Conservation (phyloP, 2,888 invertebrate species). For the Ochropleura leucogaster region DNA sequence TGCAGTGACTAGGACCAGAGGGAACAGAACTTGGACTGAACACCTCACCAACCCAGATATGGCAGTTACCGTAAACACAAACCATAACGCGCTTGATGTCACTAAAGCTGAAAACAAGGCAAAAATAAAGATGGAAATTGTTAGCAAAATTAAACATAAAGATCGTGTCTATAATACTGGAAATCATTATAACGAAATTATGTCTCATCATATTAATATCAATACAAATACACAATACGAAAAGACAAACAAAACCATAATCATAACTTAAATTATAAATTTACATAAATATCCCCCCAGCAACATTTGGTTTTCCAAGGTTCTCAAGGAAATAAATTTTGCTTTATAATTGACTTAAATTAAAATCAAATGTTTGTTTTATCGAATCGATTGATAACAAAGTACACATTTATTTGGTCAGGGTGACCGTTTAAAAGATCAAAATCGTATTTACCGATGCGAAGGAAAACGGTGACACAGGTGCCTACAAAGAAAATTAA, state of each 20-base stretch:
- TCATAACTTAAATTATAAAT: conserved; percentile 11
- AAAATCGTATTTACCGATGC: conserved; percentile 90
- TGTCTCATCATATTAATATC: neutral
- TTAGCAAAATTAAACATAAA: neutral
- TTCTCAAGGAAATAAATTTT: conserved; percentile 8
- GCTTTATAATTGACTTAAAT: conserved; percentile 1
- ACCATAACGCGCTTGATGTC: conserved; percentile 82
- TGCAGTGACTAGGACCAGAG: conserved; percentile 93
- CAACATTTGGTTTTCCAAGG: conserved; percentile 19
- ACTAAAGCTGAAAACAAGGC: conserved; percentile 79
- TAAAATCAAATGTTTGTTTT: conserved; percentile 4
- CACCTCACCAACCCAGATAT: conserved; percentile 93
- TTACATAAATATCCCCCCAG: conserved; percentile 1
- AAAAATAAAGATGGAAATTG: conserved; percentile 44
- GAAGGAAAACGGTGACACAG: conserved; percentile 92
- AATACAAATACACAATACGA: neutral
- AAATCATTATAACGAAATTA: neutral
- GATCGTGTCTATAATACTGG: neutral
- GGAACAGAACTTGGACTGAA: conserved; percentile 93
- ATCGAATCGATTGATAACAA: neutral
- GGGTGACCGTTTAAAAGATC: neutral
- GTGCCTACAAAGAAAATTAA: conserved; percentile 92
- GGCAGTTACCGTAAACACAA: conserved; percentile 91
- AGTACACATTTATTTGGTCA: neutral
- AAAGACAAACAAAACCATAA: conserved; percentile 29